Evolutionary conservation across 2,888 invertebrate species (phyloP).

Genomic region (Synanthedon myopaeformis): DNA sequence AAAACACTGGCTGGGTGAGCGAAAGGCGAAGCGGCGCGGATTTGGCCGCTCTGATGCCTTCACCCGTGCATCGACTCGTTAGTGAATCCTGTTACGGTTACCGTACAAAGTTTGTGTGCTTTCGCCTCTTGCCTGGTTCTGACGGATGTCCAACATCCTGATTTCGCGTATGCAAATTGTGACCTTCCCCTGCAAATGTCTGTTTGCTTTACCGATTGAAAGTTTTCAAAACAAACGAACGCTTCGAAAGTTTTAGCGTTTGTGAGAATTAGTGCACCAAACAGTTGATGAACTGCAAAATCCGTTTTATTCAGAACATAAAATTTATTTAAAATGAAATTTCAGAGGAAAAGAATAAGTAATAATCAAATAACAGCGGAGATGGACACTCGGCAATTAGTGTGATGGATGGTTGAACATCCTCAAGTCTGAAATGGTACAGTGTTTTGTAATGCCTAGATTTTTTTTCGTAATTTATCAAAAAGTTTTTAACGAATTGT

Average conservation of each 20-base stretch:
- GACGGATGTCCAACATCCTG: conserved; percentile 41
- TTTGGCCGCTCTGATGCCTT: conserved; percentile 11
- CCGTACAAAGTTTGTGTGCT: conserved; percentile 52
- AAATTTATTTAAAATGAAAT: neutral
- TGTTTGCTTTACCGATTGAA: neutral
- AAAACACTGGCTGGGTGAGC: no score
- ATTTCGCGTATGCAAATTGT: conserved; percentile 25
- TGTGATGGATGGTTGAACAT: conserved; percentile 28
- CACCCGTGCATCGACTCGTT: conserved; percentile 45
- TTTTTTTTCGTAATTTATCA: conserved; percentile 46
- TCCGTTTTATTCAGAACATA: conserved; percentile 2
- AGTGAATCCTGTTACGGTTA: conserved; percentile 53
- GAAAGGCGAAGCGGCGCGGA: neutral
- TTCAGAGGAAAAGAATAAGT: conserved; percentile 24
- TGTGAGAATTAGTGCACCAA: conserved; percentile 1
- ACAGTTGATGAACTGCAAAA: neutral
- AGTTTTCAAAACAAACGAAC: conserved; percentile 1
- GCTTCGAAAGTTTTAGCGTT: conserved; percentile 6
- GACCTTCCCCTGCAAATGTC: conserved; percentile 4
- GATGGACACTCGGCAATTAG: conserved; percentile 26
- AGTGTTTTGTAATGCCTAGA: conserved; percentile 49
- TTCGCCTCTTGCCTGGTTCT: conserved; percentile 18
- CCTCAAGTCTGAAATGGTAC: conserved; percentile 39
- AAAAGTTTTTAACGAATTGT: conserved; percentile 1
- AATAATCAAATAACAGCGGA: conserved; percentile 42